These are phyloP conservation scores for Cheracebus regulus DNA, from an alignment of 2,797 vertebrate genomes.

Conservation along the genomic window DNA sequence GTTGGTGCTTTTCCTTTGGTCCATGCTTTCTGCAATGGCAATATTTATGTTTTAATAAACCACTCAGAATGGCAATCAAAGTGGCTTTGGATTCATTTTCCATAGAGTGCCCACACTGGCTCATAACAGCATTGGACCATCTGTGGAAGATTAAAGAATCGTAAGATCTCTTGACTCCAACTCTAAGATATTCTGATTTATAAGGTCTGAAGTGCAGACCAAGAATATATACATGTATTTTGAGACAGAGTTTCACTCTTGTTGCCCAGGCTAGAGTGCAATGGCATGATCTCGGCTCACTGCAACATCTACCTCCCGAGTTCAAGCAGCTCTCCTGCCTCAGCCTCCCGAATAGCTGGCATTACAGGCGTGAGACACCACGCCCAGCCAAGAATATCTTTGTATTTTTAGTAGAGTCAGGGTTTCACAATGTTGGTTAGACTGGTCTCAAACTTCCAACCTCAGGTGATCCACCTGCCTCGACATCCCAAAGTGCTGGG, in stretches of 20 bases:
- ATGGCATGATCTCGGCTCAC: neutral
- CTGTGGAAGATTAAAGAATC: constrained; percentile 25
- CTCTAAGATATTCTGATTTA: neutral
- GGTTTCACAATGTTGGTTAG: neutral
- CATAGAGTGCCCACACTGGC: neutral
- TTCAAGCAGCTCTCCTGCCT: neutral
- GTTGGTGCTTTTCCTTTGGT: neutral
- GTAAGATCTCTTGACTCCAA: neutral
- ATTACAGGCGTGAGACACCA: neutral
- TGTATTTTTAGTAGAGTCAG: neutral
- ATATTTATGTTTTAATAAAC: constrained; percentile 17
- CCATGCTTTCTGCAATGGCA: neutral
- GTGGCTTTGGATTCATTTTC: neutral
- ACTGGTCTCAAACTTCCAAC: neutral
- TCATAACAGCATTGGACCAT: neutral
- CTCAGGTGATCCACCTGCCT: neutral
- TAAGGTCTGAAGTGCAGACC: neutral
- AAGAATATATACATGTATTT: neutral
- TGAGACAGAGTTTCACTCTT: neutral
- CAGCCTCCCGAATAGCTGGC: neutral
- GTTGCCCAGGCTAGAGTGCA: neutral
- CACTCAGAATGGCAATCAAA: neutral
- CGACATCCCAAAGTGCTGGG: neutral
- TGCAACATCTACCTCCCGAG: neutral
- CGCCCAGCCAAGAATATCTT: neutral